Evolutionary conservation across 2,888 invertebrate species (phyloP).

Genomic region (Synanthedon andrenaeformis): DNA sequence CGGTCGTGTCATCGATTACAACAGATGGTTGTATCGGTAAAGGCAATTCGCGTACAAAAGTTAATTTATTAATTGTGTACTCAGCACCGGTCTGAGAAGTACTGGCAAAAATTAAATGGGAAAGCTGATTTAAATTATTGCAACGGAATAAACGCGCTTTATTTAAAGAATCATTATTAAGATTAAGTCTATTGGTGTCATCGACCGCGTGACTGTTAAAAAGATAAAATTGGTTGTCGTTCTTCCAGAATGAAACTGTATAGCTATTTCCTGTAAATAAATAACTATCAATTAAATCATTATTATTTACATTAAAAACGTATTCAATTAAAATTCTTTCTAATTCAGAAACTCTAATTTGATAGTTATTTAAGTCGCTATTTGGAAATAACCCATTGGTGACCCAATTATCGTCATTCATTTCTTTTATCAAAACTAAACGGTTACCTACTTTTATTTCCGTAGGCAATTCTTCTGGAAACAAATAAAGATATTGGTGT

Average conservation of each 20-base stretch:
- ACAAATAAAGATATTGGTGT: not conserved
- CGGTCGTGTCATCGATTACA: no score
- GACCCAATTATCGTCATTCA: not conserved
- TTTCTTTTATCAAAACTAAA: not conserved
- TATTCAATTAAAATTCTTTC: not conserved
- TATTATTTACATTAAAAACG: not conserved
- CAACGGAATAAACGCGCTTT: not conserved
- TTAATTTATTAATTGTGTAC: not conserved
- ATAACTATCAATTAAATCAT: not conserved
- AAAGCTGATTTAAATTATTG: not conserved
- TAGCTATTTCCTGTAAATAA: not conserved
- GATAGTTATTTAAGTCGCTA: not conserved
- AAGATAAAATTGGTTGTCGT: not conserved
- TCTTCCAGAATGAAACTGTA: not conserved
- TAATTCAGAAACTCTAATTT: not conserved
- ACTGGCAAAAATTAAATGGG: not conserved
- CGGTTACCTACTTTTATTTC: not conserved
- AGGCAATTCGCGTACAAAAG: not conserved
- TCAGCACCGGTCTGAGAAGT: not conserved
- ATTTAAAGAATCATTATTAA: not conserved
- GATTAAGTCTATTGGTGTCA: not conserved
- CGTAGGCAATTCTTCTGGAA: not conserved
- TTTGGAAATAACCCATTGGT: not conserved
- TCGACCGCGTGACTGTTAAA: not conserved
- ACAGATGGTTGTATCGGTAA: no score